Evolutionary conservation across 2,113 vertebrate genomes (phyloP).

Genomic region (Puffinus mauretanicus): DNA sequence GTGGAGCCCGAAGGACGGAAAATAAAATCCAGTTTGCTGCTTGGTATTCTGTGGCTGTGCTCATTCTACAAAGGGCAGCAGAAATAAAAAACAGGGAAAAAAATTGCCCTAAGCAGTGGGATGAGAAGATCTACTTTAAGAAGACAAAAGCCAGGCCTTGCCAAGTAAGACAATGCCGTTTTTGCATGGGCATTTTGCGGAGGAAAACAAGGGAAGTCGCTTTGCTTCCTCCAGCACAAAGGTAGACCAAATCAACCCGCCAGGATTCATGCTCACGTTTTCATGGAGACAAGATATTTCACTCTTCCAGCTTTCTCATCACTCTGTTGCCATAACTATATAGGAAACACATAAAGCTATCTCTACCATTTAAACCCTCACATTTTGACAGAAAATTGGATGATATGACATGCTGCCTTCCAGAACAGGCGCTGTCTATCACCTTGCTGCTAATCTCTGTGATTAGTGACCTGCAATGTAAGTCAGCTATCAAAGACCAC

Average conservation of each 20-base stretch:
- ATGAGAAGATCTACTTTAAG: not conserved
- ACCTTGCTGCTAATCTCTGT: slow-evolving; percentile 63
- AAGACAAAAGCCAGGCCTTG: not conserved
- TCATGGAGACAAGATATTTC: not conserved
- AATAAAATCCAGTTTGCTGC: not conserved
- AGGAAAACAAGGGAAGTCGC: not conserved
- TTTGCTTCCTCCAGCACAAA: not conserved
- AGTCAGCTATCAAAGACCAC: slow-evolving; percentile 64
- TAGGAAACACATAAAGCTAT: slow-evolving; percentile 13
- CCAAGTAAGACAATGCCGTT: not conserved
- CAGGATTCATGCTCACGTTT: not conserved
- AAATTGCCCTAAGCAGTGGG: not conserved
- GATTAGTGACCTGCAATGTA: slow-evolving; percentile 65
- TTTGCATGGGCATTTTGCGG: not conserved
- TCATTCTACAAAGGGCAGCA: not conserved
- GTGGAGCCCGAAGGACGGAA: not conserved
- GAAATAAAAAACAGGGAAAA: not conserved
- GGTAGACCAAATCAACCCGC: not conserved
- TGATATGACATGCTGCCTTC: slow-evolving; percentile 34
- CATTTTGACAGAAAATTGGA: slow-evolving; percentile 58
- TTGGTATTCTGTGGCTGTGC: not conserved
- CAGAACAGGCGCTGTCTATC: slow-evolving; percentile 43
- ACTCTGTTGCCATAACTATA: not conserved
- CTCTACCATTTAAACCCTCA: slow-evolving; percentile 20
- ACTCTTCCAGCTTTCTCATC: not conserved